These are phyloP conservation scores for Drosophila sechellia DNA, from an alignment of 1,140 invertebrate species.

Conservation along the genomic window DNA sequence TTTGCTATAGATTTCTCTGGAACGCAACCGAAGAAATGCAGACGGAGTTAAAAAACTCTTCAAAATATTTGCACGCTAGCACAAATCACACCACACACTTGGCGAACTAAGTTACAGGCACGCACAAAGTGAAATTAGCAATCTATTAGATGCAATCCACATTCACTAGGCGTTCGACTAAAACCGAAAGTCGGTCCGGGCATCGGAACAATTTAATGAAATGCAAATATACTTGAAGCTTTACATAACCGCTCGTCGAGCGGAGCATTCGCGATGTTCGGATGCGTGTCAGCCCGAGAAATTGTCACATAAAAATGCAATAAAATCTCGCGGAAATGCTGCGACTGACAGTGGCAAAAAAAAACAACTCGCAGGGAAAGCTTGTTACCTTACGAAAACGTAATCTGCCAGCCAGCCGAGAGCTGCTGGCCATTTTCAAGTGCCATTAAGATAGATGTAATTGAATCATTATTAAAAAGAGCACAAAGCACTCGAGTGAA, in stretches of 20 bases:
- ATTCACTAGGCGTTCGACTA: constrained; percentile 52
- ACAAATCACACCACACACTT: constrained; percentile 48
- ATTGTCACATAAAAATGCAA: constrained; percentile 82
- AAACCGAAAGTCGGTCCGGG: constrained; percentile 66
- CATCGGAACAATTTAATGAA: constrained; percentile 33
- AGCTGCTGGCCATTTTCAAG: constrained; percentile 58
- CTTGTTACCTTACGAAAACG: constrained; percentile 72
- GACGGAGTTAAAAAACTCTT: constrained; percentile 52
- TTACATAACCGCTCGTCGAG: constrained; percentile 56
- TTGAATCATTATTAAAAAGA: constrained; percentile 63
- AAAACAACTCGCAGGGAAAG: constrained; percentile 56
- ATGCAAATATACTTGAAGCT: constrained; percentile 32
- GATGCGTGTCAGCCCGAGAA: constrained; percentile 37
- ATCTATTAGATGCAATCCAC: constrained; percentile 53
- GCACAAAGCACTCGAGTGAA: constrained; percentile 53
- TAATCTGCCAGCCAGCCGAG: constrained; percentile 53
- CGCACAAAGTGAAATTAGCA: constrained; percentile 78
- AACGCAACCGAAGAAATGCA: constrained; percentile 31
- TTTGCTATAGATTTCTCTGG: constrained; percentile 72
- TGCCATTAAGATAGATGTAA: constrained; percentile 75
- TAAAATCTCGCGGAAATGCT: constrained; percentile 71
- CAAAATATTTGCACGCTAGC: constrained; percentile 77
- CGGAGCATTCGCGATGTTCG: constrained; percentile 16
- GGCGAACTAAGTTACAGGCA: constrained; percentile 56
- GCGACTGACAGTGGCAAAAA: constrained; percentile 44